phyloP scores from a whole-genome alignment of 2,113 vertebrate species.

The Salvator merianae region DNA sequence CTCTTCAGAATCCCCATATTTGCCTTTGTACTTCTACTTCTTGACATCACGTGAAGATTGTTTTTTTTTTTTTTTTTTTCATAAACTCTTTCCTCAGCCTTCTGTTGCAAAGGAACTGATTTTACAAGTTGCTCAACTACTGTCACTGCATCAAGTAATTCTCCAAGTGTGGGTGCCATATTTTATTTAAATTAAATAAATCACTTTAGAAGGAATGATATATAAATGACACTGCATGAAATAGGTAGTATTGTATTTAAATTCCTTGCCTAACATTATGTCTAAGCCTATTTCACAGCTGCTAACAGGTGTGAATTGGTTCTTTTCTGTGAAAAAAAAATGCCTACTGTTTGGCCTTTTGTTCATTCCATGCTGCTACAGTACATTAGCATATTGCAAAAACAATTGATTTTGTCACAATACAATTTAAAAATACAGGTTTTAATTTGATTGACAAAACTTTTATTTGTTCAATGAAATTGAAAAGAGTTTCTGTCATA shows the following conservation, averaged over 20 bases:
- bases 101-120: neutral
- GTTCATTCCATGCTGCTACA: conserved; percentile 53
- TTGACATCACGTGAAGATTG: neutral
- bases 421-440: conserved; percentile 56
- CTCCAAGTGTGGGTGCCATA: conserved; percentile 30
- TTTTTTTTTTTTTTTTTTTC: neutral
- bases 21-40: neutral
- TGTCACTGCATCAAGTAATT: conserved; percentile 38
- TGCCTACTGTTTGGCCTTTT: conserved; percentile 44
- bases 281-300: conserved; percentile 59
- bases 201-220: conserved; percentile 42
- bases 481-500: conserved; percentile 36
- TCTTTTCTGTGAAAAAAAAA: conserved; percentile 40
- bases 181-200: conserved; percentile 63
- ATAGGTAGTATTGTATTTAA: conserved; percentile 40
- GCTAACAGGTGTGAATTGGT: conserved; percentile 63
- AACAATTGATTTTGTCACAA: conserved; percentile 44
- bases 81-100: neutral
- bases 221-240: conserved; percentile 42
- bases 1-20: no score
- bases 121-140: conserved; percentile 30
- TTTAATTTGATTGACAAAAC: conserved; percentile 60
- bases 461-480: conserved; percentile 50
- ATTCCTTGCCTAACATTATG: conserved; percentile 37
- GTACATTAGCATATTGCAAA: conserved; percentile 51